Evolutionary conservation across 37 sponge, comb jelly and placozoan species (phyloP).

Genomic region (Hexactinellida sp.): DNA sequence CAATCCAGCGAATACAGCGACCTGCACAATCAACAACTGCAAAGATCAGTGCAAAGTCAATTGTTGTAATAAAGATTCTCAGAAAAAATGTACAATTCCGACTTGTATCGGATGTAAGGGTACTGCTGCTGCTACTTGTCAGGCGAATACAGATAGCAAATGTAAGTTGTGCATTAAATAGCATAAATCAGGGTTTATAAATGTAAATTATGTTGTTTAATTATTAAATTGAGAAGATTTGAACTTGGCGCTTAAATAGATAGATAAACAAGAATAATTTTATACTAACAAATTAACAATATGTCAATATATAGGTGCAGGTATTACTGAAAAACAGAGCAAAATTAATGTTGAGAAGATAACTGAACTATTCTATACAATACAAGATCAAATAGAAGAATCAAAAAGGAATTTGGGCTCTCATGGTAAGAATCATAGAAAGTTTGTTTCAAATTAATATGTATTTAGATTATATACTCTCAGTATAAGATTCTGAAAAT

Average conservation of each 20-base stretch:
- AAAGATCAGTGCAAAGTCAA: not conserved
- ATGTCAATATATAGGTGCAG: not conserved
- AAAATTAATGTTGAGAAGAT: not conserved
- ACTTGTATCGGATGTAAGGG: not conserved
- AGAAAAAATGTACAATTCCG: not conserved
- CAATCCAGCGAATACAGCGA: not conserved
- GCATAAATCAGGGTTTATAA: not conserved
- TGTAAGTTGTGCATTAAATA: not conserved
- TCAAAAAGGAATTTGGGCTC: not conserved
- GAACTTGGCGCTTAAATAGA: too few relatives aligned
- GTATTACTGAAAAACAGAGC: not conserved
- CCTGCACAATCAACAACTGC: not conserved
- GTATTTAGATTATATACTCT: too few relatives aligned
- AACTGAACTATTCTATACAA: not conserved
- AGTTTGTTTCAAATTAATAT: too few relatives aligned
- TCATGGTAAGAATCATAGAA: not conserved
- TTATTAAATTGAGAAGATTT: too few relatives aligned
- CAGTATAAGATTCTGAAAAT: too few relatives aligned
- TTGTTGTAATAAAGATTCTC: not conserved
- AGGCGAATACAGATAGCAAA: not conserved
- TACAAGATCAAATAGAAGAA: not conserved
- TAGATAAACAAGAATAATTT: too few relatives aligned
- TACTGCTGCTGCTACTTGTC: not conserved
- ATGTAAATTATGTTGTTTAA: too few relatives aligned
- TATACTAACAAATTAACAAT: not conserved